Conservation (phyloP, 2,888 invertebrate species). For the Tyria jacobaeae region DNA sequence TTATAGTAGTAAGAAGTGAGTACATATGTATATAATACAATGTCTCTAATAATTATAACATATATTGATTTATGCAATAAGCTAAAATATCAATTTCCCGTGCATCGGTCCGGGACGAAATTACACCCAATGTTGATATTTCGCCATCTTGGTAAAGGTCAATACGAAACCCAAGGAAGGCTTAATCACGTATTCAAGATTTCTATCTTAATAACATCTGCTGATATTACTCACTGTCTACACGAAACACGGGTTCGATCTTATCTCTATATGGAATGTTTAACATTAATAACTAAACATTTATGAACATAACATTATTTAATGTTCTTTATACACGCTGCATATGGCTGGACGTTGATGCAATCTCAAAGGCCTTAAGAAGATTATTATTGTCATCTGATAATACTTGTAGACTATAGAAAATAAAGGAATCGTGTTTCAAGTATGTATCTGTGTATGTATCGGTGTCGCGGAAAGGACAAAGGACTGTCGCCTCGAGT, state of each 20-base stretch:
- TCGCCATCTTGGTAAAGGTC: slow-evolving; percentile 23
- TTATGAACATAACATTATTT: neutral
- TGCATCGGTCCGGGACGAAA: slow-evolving; percentile 28
- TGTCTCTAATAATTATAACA: too few species aligned
- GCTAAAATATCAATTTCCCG: slow-evolving; percentile 42
- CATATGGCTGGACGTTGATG: neutral
- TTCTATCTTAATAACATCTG: slow-evolving; percentile 14
- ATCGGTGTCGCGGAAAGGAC: too few species aligned
- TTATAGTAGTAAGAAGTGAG: too few species aligned
- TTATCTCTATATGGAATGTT: neutral
- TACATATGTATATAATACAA: too few species aligned
- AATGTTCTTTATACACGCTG: neutral
- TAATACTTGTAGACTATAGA: too few species aligned
- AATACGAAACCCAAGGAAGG: slow-evolving; percentile 10
- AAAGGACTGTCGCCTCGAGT: too few species aligned
- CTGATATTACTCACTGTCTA: slow-evolving; percentile 12
- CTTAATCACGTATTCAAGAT: slow-evolving; percentile 23
- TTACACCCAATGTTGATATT: slow-evolving; percentile 28
- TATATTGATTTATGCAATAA: too few species aligned
- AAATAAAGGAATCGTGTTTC: too few species aligned
- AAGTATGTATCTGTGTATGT: too few species aligned
- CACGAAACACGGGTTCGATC: neutral
- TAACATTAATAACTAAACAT: neutral
- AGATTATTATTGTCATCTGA: neutral
- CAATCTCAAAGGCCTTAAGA: neutral